Percentiles rank a stretch among this genome's conserved stretches.
Evolutionary conservation across 2,797 vertebrate species (phyloP).

Genomic region (Anas capensis): DNA sequence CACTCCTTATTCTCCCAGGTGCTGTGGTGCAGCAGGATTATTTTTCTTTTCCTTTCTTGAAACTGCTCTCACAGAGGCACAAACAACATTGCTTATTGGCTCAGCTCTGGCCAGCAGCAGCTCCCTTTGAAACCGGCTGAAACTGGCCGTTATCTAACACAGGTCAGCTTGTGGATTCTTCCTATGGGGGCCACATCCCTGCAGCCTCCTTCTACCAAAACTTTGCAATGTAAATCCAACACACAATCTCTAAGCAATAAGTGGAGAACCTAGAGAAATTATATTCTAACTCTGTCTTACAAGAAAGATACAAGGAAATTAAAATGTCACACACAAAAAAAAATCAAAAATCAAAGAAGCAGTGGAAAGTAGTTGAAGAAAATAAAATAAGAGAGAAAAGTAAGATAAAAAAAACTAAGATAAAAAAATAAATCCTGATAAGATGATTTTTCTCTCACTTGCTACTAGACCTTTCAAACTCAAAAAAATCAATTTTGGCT

Average conservation of each 20-base stretch:
- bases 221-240: too few species aligned
- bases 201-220: too few species aligned
- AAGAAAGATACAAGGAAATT: neutral
- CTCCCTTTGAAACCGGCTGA: too few species aligned
- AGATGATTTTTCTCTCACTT: neutral
- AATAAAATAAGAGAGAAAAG: neutral
- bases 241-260: conserved; percentile 23
- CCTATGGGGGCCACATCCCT: too few species aligned
- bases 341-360: conserved; percentile 1
- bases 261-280: neutral
- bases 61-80: too few species aligned
- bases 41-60: too few species aligned
- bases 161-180: too few species aligned
- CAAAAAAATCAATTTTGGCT: neutral
- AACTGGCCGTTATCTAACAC: too few species aligned
- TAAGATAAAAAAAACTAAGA: neutral
- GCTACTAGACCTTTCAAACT: neutral
- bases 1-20: too few species aligned
- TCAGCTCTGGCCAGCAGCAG: too few species aligned
- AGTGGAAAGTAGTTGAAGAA: neutral
- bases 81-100: too few species aligned
- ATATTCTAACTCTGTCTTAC: conserved; percentile 16
- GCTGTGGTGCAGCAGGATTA: too few species aligned
- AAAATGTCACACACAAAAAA: neutral
- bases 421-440: neutral